phyloP scores from a whole-genome alignment of 1,140 invertebrate species.

The Anastrepha obliqua region DNA sequence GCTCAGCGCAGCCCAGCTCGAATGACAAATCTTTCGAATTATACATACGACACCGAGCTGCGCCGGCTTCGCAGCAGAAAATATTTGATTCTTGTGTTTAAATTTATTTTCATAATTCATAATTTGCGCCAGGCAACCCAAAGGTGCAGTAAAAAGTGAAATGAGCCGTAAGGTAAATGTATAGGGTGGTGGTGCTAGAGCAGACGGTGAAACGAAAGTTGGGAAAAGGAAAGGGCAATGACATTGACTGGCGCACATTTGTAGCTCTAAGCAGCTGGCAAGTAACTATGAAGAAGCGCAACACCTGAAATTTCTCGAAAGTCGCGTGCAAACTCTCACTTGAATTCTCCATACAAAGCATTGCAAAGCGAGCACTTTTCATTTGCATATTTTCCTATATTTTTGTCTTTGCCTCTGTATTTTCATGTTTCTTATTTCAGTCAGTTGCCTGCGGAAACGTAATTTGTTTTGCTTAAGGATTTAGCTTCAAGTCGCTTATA shows the following conservation, averaged over 20 bases:
- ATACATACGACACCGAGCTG: not conserved
- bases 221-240: not conserved
- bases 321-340: not conserved
- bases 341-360: not conserved
- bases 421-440: not conserved
- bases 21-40: slow-evolving; percentile 22
- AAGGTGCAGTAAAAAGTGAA: slow-evolving; percentile 9
- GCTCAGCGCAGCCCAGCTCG: not conserved
- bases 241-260: not conserved
- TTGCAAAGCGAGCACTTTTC: not conserved
- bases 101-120: slow-evolving; percentile 39
- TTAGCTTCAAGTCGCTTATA: not conserved
- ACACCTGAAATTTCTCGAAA: not conserved
- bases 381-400: not conserved
- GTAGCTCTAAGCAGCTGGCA: too few relatives aligned
- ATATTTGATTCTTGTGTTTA: slow-evolving; percentile 12
- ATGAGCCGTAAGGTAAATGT: not conserved
- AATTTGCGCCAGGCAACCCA: not conserved
- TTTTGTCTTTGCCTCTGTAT: not conserved
- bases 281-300: too few relatives aligned
- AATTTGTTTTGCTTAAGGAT: not conserved
- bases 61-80: not conserved
- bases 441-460: not conserved
- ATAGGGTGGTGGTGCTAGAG: not conserved
- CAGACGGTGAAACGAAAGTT: not conserved